A percentile compares a stretch with the other conserved stretches of the same genome.
These are phyloP conservation scores for Mesochorus sp. DNA, from an alignment of 2,888 invertebrate genomes.

Conservation along the genomic window DNA sequence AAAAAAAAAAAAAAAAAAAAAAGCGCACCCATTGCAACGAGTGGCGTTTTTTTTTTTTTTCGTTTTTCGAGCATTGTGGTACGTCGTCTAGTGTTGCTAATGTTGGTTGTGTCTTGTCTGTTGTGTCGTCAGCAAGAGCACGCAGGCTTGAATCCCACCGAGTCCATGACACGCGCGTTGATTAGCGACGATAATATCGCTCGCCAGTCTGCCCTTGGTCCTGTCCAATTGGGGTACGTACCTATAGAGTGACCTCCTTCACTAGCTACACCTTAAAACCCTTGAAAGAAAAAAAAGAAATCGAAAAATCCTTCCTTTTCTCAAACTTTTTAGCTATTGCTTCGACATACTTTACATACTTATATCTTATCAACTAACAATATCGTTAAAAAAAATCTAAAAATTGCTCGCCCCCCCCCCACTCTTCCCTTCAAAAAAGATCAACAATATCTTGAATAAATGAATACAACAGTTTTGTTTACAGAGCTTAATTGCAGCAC, in stretches of 20 bases:
- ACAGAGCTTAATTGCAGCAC: not conserved
- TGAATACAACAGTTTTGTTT: too few relatives aligned
- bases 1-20: constrained; percentile 7
- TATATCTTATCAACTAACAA: constrained; percentile 58
- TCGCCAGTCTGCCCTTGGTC: constrained; percentile 93
- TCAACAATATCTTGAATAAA: too few relatives aligned
- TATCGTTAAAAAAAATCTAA: constrained; percentile 6
- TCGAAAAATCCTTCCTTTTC: constrained; percentile 33
- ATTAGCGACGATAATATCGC: constrained; percentile 94
- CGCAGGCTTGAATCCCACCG: constrained; percentile 95
- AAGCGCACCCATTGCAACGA: constrained; percentile 68
- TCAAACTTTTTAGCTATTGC: constrained; percentile 58
- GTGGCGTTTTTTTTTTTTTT: constrained; percentile 67
- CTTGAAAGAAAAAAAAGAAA: constrained; percentile 33
- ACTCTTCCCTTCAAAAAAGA: too few relatives aligned
- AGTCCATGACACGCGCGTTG: constrained; percentile 97
- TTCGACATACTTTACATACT: constrained; percentile 47
- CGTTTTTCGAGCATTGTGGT: constrained; percentile 74
- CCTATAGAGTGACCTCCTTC: constrained; percentile 80
- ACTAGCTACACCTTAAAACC: constrained; percentile 72
- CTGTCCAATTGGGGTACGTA: constrained; percentile 98
- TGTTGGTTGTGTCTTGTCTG: constrained; percentile 84
- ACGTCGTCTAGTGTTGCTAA: constrained; percentile 80
- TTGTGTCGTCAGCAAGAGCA: constrained; percentile 92
- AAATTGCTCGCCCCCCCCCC: too few relatives aligned